Conservation (phyloP, 2,797 vertebrate species). For the Sebastes cheni region DNA sequence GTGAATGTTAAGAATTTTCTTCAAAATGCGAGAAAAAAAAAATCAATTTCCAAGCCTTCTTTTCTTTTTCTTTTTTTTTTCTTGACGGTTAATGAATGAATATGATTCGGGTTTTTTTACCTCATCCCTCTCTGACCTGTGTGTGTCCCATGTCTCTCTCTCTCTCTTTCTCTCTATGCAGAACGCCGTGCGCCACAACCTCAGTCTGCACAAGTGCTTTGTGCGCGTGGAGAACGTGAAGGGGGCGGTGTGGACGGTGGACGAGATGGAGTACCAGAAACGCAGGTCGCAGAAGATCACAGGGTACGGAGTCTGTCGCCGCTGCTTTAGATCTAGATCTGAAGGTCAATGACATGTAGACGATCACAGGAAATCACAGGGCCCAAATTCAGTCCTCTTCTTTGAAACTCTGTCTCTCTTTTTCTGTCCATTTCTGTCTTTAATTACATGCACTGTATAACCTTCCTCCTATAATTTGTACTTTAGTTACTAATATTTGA, state of each 20-base stretch:
- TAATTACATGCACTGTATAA: neutral
- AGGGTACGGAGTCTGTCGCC: slow-evolving; percentile 83
- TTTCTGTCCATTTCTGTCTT: neutral
- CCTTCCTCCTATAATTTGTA: neutral
- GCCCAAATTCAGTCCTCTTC: neutral
- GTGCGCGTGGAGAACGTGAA: slow-evolving; percentile 99
- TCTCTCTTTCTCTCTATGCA: slow-evolving; percentile 77
- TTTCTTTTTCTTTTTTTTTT: slow-evolving; percentile 29
- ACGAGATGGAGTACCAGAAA: slow-evolving; percentile 99
- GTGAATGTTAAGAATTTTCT: slow-evolving; percentile 79
- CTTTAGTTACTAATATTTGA: neutral
- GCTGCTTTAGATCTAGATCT: slow-evolving; percentile 2
- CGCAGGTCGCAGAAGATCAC: slow-evolving; percentile 99
- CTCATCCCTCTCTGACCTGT: slow-evolving; percentile 56
- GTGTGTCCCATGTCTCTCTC: neutral
- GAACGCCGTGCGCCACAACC: slow-evolving; percentile 99
- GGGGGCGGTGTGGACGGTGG: slow-evolving; percentile 99
- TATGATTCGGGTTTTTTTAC: slow-evolving; percentile 37
- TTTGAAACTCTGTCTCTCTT: neutral
- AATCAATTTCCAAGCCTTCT: slow-evolving; percentile 59
- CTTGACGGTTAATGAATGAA: slow-evolving; percentile 58
- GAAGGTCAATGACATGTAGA: neutral
- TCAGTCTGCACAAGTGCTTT: slow-evolving; percentile 99
- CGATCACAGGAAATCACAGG: neutral
- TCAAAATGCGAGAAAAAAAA: slow-evolving; percentile 59